Percentiles rank a stretch among this genome's conserved stretches.
phyloP scores from a whole-genome alignment of 2,113 vertebrate species.

The Caracal caracal region DNA sequence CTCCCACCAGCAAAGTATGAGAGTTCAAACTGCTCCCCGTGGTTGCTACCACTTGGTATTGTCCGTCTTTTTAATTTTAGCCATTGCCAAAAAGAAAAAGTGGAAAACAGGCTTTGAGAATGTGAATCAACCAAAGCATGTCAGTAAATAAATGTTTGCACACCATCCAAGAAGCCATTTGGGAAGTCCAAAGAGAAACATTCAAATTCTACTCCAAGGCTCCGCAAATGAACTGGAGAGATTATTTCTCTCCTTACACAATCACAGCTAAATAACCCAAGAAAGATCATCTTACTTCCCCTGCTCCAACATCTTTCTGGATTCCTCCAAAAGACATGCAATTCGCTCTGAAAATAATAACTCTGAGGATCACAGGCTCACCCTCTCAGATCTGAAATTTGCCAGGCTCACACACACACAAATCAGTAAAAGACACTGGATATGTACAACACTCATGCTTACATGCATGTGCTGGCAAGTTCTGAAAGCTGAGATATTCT shows the following conservation, averaged over 20 bases:
- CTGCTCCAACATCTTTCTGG: not conserved
- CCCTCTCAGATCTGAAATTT: conserved; percentile 5
- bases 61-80: conserved; percentile 7
- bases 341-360: not conserved
- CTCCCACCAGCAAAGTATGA: not conserved
- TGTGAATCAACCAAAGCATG: not conserved
- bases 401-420: not conserved
- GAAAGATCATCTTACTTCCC: conserved; percentile 1
- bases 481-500: not conserved
- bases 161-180: not conserved
- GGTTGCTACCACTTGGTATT: not conserved
- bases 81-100: not conserved
- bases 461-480: not conserved
- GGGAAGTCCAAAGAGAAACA: not conserved
- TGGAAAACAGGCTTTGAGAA: not conserved
- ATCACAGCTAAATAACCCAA: not conserved
- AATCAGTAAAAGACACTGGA: not conserved
- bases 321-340: not conserved
- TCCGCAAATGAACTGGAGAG: not conserved
- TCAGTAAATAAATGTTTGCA: not conserved
- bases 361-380: not conserved
- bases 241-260: conserved; percentile 23
- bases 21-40: not conserved
- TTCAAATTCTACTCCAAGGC: not conserved
- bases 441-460: not conserved